Percentiles rank a stretch among this genome's conserved stretches.
Evolutionary conservation across 2,888 invertebrate genomes (phyloP).

Genomic region (Diadegma fenestrale): DNA sequence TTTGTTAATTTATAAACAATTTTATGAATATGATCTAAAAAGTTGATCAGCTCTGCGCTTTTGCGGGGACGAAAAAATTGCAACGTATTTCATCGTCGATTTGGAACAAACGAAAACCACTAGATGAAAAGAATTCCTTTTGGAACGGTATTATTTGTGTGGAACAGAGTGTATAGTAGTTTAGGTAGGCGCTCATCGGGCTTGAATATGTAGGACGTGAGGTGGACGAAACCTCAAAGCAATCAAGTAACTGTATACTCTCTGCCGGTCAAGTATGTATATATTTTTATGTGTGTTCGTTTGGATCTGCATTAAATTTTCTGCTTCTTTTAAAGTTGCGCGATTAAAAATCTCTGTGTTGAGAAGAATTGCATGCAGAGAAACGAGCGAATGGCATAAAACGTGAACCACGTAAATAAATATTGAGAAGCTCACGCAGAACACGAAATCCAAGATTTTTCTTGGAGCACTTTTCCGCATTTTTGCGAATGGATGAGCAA

Average conservation of each 20-base stretch:
- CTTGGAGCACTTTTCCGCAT: background rate
- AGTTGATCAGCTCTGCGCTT: background rate
- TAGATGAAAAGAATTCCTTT: constrained; percentile 39
- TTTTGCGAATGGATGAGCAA: background rate
- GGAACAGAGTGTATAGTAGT: constrained; percentile 31
- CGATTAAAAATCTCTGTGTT: background rate
- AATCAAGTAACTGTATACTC: constrained; percentile 79
- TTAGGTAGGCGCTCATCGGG: constrained; percentile 45
- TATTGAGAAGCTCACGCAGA: background rate
- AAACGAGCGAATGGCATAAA: background rate
- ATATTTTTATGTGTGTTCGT: background rate
- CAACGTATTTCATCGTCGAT: background rate
- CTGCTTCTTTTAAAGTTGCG: background rate
- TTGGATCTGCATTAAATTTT: background rate
- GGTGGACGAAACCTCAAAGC: constrained; percentile 75
- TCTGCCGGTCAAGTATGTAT: constrained; percentile 14
- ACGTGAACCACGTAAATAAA: background rate
- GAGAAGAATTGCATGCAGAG: background rate
- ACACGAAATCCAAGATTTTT: background rate
- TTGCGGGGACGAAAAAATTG: background rate
- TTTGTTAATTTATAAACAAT: background rate
- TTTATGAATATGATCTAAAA: background rate
- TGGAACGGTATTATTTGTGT: constrained; percentile 51
- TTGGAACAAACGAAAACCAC: background rate
- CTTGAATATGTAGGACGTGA: constrained; percentile 73